Evolutionary conservation across 2,797 vertebrate species (phyloP), one percentile per base, ranked within the genome.

Genomic region (Chelidonichthys spinosus): DNA sequence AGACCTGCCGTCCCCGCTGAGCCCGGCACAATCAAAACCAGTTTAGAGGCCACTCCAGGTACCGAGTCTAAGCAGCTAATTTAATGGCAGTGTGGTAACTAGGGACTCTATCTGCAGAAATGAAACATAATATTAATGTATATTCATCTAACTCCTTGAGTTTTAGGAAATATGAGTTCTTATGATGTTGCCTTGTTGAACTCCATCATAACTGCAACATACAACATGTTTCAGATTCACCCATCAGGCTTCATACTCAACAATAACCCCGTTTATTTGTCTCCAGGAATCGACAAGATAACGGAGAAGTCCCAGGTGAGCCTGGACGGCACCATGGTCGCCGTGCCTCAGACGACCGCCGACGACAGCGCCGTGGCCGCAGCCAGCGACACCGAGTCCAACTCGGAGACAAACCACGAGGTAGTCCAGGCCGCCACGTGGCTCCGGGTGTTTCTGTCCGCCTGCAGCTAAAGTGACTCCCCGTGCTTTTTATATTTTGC

Each of bases 21-120:
- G 47, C 96, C 96, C 0, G 96, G 97, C 46, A 97, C 95, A 0
- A 92, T 99, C 15, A 98, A 99, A 87, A 78, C 97, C 82, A 98
- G 96, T 79, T 92, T 99, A 61, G 95, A 95, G 83, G 97, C 97
- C 71, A 98, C 96, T 11, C 97, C 97, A 93, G 97, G 97, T 98
- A 72, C 0, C 25, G 15, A 13, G 10, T 33, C 25, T 2, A 2
- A 25, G 25, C 25, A 25, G 25, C 25, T 25, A 1, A 1, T 25
- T 25, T 25, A 25, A 25, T 25, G 25, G 25, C 25, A 25, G 25
- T 25, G 25, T 25, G 25, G 25, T 25, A 25, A 25, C 25, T 25
- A 25, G 25, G 25, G 25, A 25, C 25, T 25, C 25, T 25, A 25
- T 25, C 25, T 25, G 25, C 25, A 25, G 25, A 25, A 25, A 25